Evolutionary conservation across 2,888 invertebrate genomes (phyloP).

Genomic region (Helicoverpa assulta): DNA sequence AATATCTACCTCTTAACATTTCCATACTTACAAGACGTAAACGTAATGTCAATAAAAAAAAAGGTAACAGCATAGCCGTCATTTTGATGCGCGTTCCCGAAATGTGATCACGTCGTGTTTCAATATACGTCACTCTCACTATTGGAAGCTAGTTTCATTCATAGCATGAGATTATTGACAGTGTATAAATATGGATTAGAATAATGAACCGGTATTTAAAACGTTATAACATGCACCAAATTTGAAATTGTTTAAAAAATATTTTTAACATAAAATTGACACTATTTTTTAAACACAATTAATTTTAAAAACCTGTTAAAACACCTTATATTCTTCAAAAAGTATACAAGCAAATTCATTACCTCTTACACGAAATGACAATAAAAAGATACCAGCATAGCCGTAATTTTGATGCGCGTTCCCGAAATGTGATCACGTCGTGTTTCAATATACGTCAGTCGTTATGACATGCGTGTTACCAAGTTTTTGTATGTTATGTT

Average conservation of each 20-base stretch:
- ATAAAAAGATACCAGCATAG: constrained; percentile 20
- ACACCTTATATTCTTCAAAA: no score
- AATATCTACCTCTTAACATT: not conserved
- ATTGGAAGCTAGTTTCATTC: no score
- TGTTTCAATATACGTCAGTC: constrained; percentile 32
- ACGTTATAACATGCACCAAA: no score
- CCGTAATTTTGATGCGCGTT: constrained; percentile 29
- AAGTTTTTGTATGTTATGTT: constrained; percentile 4
- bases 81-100: constrained; percentile 30
- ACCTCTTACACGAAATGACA: not conserved
- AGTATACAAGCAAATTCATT: no score
- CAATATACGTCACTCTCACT: constrained; percentile 22
- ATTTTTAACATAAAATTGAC: no score
- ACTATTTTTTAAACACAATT: no score
- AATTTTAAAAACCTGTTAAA: no score
- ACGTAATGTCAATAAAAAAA: constrained; percentile 25
- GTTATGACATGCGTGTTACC: constrained; percentile 7
- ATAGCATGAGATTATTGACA: no score
- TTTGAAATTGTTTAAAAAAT: no score
- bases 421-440: constrained; percentile 29
- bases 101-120: constrained; percentile 34
- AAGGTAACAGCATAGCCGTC: constrained; percentile 22
- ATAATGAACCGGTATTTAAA: no score
- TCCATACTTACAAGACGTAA: not conserved
- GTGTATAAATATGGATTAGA: no score